phyloP scores from a whole-genome alignment of 1,140 invertebrate genomes.

The Phortica variegata region DNA sequence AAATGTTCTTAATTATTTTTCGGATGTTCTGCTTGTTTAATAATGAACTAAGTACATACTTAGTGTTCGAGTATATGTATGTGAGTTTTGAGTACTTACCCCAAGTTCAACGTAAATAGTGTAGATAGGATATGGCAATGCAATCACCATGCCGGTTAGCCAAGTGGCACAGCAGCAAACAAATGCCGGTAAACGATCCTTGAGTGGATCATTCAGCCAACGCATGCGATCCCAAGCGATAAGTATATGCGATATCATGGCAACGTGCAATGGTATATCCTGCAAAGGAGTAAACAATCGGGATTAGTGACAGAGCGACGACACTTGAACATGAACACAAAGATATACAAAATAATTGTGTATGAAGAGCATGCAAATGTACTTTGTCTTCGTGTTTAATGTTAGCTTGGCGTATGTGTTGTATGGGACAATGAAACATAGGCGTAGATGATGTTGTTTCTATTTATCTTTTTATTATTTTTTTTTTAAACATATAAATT shows the following conservation, averaged over 20 bases:
- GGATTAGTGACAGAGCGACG: no score
- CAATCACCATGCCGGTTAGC: conserved; percentile 70
- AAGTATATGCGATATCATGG: conserved; percentile 70
- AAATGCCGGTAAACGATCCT: conserved; percentile 65
- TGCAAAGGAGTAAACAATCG: conserved; percentile 40
- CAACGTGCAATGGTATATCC: conserved; percentile 70
- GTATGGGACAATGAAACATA: no score
- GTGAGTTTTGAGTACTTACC: conserved; percentile 57
- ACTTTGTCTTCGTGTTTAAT: no score
- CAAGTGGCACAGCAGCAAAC: conserved; percentile 70
- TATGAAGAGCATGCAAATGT: no score
- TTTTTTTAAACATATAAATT: no score
- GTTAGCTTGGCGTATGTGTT: no score
- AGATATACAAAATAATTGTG: not conserved
- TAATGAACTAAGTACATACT: conserved; percentile 30
- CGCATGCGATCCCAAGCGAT: conserved; percentile 71
- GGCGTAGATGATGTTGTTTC: no score
- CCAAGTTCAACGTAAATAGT: conserved; percentile 70
- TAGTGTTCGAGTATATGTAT: not conserved
- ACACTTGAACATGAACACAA: not conserved
- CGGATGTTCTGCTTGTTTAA: no score
- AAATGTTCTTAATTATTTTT: no score
- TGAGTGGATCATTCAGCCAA: conserved; percentile 65
- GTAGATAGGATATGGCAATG: conserved; percentile 73
- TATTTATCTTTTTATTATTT: no score